Evolutionary conservation across 2,888 invertebrate genomes (phyloP).

Genomic region (Mactromeris polynyma): DNA sequence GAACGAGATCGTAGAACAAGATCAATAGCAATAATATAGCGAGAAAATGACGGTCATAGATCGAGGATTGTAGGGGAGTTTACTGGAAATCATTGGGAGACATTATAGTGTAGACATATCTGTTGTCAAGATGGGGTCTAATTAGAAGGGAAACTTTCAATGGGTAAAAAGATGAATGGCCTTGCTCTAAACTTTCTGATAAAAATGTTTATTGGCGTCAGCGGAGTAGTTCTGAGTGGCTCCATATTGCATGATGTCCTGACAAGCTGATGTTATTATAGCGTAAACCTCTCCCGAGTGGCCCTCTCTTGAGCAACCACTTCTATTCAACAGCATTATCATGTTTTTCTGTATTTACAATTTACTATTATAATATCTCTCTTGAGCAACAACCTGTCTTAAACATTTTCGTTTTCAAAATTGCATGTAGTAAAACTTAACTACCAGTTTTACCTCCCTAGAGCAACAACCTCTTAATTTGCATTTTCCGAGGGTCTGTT

Average conservation of each 20-base stretch:
- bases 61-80: slow-evolving; percentile 35
- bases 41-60: neutral
- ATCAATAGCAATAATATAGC: slow-evolving; percentile 22
- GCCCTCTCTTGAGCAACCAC: no score
- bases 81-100: neutral
- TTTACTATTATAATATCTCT: no score
- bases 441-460: no score
- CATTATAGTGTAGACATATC: slow-evolving; percentile 6
- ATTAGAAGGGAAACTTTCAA: neutral
- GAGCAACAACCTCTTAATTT: no score
- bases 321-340: no score
- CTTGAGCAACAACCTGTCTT: no score
- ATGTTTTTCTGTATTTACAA: no score
- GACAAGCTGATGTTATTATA: neutral
- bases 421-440: no score
- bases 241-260: neutral
- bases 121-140: neutral
- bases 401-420: no score
- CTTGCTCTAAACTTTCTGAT: neutral
- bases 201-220: neutral
- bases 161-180: slow-evolving; percentile 3
- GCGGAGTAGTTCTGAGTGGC: neutral
- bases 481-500: no score
- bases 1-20: neutral
- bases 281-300: no score